Base-by-base conservation (phyloP, 2,888 invertebrate genomes). In the Callyntrura guangdongensis region DNA sequence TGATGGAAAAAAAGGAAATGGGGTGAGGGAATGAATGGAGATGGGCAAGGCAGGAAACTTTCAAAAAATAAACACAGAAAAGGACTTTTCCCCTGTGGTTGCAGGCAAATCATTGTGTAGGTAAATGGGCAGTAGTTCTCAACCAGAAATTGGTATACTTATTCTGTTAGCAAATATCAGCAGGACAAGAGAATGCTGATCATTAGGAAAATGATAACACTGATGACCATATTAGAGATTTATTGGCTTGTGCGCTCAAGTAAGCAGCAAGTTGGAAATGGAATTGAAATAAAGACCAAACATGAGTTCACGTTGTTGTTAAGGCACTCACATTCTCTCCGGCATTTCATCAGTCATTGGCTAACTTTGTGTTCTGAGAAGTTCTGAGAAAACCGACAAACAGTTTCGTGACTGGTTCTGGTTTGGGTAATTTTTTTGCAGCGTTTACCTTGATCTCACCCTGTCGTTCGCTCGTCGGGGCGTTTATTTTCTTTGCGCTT, bases 401-500 rank as follows among this genome's bases (percentile, higher is more conserved):
- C 25, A 14, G 12, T 22, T 53, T 8, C 25, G 36, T 61, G 36
- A 61, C 17, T n/a, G 36, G 53, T 77, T 25, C n/a, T 64, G 25
- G 6, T 27, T 64, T 64, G 27, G 14, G 2, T 36, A 36, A 20
- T 77, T 53, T 77, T 25, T 49, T 11, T 25, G 14, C 25, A 61
- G 22, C 20, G n/a, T 74, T 74, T n/a, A 79, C 79, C 79, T 79
- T 79, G 56, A 56, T 79, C 81, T 59, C 45, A 61, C 59, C 61
- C 61, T 2, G 36, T 36, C 36, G 36, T 45, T 12, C 20, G 17
- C 5, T 14, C 25, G 1, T 79, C 22, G 22, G 4, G 5, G 11
- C 6, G 14, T 53, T 61, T 81, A 61, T 81, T 81, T 77, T 77
- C 53, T 53, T 77, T 53, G 14, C 77, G 53, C 17, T 56, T 53